A percentile compares a stretch with the other conserved stretches of the same genome.
These are phyloP conservation scores for Nowickia ferox DNA, from an alignment of 2,888 invertebrate species.

Conservation along the genomic window DNA sequence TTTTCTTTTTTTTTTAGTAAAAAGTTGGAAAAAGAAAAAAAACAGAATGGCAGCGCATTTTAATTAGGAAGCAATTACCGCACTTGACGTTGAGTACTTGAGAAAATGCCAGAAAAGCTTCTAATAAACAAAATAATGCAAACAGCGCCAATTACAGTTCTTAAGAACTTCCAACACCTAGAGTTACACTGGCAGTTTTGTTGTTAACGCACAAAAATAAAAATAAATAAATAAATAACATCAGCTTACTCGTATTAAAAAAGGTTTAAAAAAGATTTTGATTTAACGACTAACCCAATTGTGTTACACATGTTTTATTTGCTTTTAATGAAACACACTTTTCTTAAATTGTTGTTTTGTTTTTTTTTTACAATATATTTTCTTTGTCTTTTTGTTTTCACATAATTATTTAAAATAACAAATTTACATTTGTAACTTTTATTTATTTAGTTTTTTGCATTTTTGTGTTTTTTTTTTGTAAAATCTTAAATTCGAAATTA, in stretches of 20 bases:
- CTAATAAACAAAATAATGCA: constrained; percentile 44
- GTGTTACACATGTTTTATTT: background rate
- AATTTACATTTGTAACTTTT: constrained; percentile 74
- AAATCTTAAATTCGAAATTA: constrained; percentile 70
- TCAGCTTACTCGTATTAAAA: background rate
- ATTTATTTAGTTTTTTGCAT: constrained; percentile 51
- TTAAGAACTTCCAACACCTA: constrained; percentile 48
- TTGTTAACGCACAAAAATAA: no score
- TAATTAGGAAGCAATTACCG: constrained; percentile 72
- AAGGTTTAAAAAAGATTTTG: background rate
- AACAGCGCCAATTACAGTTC: constrained; percentile 23
- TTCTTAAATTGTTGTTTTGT: constrained; percentile 64
- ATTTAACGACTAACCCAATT: background rate
- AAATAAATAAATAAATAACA: no score
- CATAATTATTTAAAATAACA: constrained; percentile 75
- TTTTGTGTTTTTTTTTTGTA: constrained; percentile 62
- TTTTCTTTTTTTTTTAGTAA: constrained; percentile 1
- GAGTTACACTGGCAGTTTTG: background rate
- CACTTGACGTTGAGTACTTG: constrained; percentile 63
- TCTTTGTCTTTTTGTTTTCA: constrained; percentile 71
- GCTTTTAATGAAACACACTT: constrained; percentile 66
- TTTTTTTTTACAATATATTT: constrained; percentile 72
- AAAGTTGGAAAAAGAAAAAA: background rate
- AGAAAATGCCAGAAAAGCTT: constrained; percentile 30
- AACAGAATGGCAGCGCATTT: constrained; percentile 52